These are phyloP conservation scores for Hyposoter didymator DNA, from an alignment of 2,888 invertebrate genomes.

Conservation along the genomic window DNA sequence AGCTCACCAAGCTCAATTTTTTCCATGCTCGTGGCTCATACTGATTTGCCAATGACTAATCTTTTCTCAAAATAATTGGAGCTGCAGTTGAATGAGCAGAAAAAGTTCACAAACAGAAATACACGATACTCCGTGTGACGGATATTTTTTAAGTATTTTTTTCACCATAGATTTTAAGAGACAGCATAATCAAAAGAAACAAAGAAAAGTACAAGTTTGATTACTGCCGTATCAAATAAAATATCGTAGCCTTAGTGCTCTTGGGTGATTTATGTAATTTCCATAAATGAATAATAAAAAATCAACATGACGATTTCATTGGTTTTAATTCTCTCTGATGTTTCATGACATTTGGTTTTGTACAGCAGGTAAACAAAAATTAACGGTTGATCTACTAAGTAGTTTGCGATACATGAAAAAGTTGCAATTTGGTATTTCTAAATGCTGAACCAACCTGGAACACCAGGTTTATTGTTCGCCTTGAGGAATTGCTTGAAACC, in stretches of 20 bases:
- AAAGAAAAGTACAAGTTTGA: not conserved
- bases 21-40: not conserved
- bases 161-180: not conserved
- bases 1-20: too few species aligned
- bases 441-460: conserved; percentile 92
- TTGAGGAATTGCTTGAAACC: conserved; percentile 87
- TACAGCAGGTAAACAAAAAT: conserved; percentile 19
- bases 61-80: not conserved
- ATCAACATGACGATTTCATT: not conserved
- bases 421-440: conserved; percentile 75
- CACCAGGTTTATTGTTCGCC: conserved; percentile 89
- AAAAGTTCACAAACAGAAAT: not conserved
- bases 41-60: not conserved
- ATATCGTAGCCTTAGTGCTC: not conserved
- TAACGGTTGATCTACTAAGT: conserved; percentile 13
- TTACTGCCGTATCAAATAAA: not conserved
- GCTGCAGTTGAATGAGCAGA: not conserved
- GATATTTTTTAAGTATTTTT: not conserved
- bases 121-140: not conserved
- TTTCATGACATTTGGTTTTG: conserved; percentile 38
- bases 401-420: not conserved
- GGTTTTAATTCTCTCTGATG: conserved; percentile 21
- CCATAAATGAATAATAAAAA: conserved; percentile 19
- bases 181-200: not conserved
- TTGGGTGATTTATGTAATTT: not conserved